Base-by-base conservation (phyloP, 2,797 vertebrate species). In the Chromis chromis region DNA sequence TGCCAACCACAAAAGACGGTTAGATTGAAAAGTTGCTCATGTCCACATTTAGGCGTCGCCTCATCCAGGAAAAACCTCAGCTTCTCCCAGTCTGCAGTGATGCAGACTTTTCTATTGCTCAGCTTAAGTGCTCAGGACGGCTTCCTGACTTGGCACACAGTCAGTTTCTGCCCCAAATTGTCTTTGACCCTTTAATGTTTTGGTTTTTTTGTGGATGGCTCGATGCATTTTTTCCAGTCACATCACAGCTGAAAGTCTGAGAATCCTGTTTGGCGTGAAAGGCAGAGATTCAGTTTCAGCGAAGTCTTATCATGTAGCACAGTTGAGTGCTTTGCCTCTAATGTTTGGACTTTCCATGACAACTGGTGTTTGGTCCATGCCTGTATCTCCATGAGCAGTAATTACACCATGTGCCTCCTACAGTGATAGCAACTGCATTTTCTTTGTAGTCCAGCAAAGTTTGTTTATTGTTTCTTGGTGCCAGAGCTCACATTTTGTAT, bases 41-140 rank as follows among this genome's bases (percentile, higher is more conserved):
- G 57, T 91, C 76, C 81, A 70, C 70, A 82, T 88, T 90, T 72
- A 89, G 85, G 74, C 76, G 52, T 76, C 1, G 27, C 81, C 57
- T 1, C 31, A 48, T 80, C 68, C 73, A 55, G 63, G 70, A 80
- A 77, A 88, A 89, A 74, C 79, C 61, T 85, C 90, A 62, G 65
- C 79, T 83, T 88, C 72, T 76, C 83, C 62, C 61, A 40, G 24
- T 70, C 67, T 82, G 65, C 87, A 67, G 66, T 65, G 73, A 82
- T 82, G 76, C 82, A 73, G 61, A 73, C 65, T 57, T 75, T 67
- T 77, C 55, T 64, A 0, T 31, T 56, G 56, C 76, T 66, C 70
- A 49, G 46, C 57, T 59, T 53, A 60, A 65, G 42, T 60, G 65
- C 63, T 85, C 3, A 61, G 56, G 48, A 53, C 31, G 36, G 58